phyloP scores from a whole-genome alignment of 2,113 vertebrate genomes.

The Sander lucioperca region DNA sequence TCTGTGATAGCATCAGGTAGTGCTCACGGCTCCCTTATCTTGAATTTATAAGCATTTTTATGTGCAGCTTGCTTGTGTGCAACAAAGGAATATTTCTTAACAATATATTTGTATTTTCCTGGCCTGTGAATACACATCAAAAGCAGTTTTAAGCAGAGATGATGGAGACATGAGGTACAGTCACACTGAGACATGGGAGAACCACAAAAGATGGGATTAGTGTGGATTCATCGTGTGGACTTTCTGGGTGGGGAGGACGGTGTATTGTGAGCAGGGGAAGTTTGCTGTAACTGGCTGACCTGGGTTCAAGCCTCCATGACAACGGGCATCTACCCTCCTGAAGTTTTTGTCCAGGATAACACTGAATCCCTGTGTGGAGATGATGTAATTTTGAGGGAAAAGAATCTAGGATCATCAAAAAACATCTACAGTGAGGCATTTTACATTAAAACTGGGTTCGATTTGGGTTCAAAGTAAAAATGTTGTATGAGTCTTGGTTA shows the following conservation, averaged over 20 bases:
- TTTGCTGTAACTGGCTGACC: slow-evolving; percentile 29
- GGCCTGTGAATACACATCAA: not conserved
- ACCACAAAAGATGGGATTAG: slow-evolving; percentile 51
- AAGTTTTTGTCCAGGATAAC: slow-evolving; percentile 11
- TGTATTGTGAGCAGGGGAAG: slow-evolving; percentile 13
- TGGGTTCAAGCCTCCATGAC: slow-evolving; percentile 24
- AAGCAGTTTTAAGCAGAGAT: slow-evolving; percentile 5
- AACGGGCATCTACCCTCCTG: slow-evolving; percentile 18
- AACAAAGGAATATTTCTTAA: not conserved
- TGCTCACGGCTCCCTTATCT: not conserved
- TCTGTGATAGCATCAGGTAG: slow-evolving; percentile 25
- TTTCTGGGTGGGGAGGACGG: slow-evolving; percentile 44
- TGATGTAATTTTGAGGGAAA: not conserved
- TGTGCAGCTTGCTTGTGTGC: slow-evolving; percentile 17
- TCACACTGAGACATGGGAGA: slow-evolving; percentile 21
- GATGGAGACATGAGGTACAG: slow-evolving; percentile 26
- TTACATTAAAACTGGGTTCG: not conserved
- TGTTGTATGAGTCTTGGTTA: not conserved
- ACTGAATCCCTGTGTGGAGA: not conserved
- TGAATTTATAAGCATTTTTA: not conserved
- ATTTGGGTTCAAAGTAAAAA: not conserved
- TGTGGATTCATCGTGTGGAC: slow-evolving; percentile 37
- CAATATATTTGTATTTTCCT: not conserved
- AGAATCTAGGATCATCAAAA: not conserved
- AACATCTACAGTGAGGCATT: not conserved